Evolutionary conservation across 2,797 vertebrate species (phyloP).

Genomic region (Lepilemur ruficaudatus): DNA sequence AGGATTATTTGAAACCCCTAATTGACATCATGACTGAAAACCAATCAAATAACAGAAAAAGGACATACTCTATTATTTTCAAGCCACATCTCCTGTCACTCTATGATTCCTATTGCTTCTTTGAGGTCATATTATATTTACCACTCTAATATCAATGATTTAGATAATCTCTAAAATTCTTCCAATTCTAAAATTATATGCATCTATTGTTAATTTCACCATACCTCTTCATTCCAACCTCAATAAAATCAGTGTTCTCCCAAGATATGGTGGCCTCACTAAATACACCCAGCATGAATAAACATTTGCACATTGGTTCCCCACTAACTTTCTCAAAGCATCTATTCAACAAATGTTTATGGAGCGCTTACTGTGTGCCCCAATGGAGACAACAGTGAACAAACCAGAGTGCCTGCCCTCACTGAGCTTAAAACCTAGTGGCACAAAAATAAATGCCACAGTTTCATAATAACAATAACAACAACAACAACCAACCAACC

Average conservation of each 20-base stretch:
- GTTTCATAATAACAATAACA: background rate
- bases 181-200: background rate
- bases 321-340: background rate
- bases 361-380: background rate
- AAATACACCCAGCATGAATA: background rate
- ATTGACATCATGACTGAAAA: background rate
- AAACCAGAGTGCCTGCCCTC: background rate
- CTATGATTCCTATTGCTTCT: background rate
- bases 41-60: background rate
- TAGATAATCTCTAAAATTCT: background rate
- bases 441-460: background rate
- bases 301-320: background rate
- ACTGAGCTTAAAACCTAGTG: background rate
- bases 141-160: background rate
- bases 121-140: background rate
- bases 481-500: background rate
- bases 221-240: background rate
- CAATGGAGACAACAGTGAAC: background rate
- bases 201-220: background rate
- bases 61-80: background rate
- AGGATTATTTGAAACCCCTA: background rate
- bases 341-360: background rate
- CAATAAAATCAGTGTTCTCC: background rate
- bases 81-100: background rate
- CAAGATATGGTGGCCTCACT: background rate